Evolutionary conservation across 2,888 invertebrate species (phyloP).

Genomic region (Machimus atricapillus): DNA sequence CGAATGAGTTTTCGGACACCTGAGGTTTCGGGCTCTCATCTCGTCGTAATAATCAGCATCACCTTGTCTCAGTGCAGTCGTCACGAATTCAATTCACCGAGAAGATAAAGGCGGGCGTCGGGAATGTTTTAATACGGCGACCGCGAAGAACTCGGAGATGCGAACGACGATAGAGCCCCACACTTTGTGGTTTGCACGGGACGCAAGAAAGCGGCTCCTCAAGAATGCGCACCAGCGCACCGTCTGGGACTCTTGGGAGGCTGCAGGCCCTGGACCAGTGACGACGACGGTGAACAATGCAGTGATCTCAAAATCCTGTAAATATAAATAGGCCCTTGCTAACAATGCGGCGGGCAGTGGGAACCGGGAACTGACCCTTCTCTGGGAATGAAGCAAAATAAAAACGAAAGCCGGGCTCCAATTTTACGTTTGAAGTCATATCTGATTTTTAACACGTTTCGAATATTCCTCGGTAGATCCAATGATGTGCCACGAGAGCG

Average conservation of each 20-base stretch:
- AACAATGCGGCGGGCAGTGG: not conserved
- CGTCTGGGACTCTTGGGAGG: not conserved
- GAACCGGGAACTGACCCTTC: constrained; percentile 22
- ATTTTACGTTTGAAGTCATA: constrained; percentile 13
- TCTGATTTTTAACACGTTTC: constrained; percentile 8
- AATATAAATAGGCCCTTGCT: constrained; percentile 21
- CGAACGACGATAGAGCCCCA: not conserved
- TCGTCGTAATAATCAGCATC: constrained; percentile 32
- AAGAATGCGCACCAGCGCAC: not conserved
- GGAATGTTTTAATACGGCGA: constrained; percentile 19
- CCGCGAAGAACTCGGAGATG: not conserved
- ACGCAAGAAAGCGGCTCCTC: not conserved
- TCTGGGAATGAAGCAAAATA: not conserved
- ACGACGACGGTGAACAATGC: constrained; percentile 1
- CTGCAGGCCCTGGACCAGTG: not conserved
- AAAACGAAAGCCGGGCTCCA: not conserved
- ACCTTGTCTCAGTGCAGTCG: constrained; percentile 28
- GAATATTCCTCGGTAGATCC: not conserved
- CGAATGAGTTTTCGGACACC: constrained; percentile 47
- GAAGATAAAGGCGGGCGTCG: constrained; percentile 34
- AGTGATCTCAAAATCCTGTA: constrained; percentile 12
- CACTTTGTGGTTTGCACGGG: not conserved
- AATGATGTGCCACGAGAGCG: not conserved
- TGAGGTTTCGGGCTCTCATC: constrained; percentile 43
- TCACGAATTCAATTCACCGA: constrained; percentile 38